These are phyloP conservation scores for Peromyscus eremicus DNA, from an alignment of 2,797 vertebrate species.

Conservation along the genomic window DNA sequence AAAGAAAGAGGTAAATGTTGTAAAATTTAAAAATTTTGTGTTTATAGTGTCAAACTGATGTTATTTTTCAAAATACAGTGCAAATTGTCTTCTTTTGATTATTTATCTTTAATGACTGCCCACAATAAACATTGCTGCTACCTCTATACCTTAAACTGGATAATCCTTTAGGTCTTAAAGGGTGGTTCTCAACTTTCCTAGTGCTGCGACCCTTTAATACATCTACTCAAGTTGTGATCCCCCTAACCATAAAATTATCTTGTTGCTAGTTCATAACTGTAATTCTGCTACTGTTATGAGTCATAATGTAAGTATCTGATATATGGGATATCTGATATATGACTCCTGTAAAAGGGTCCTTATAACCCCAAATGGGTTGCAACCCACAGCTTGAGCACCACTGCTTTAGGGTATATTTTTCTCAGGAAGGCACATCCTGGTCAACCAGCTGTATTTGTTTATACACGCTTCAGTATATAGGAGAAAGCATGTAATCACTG, in stretches of 20 bases:
- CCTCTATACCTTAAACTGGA: background rate
- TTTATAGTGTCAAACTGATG: background rate
- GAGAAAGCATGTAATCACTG: background rate
- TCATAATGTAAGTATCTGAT: background rate
- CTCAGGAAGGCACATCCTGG: background rate
- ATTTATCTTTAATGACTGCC: background rate
- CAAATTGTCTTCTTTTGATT: background rate
- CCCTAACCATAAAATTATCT: background rate
- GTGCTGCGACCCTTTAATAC: background rate
- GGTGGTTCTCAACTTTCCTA: background rate
- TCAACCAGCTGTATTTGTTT: background rate
- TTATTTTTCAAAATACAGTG: background rate
- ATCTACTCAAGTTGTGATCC: background rate
- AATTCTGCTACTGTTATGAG: background rate
- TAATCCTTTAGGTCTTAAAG: background rate
- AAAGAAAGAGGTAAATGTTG: background rate
- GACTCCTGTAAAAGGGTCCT: background rate
- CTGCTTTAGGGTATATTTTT: background rate
- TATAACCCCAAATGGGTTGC: background rate
- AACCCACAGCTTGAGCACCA: background rate
- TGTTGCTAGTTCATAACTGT: background rate
- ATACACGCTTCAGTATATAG: background rate
- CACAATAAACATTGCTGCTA: background rate
- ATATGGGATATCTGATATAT: background rate
- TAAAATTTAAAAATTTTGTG: background rate